phyloP scores from a whole-genome alignment of 2,797 vertebrate species.

The Clarias platycephalus region DNA sequence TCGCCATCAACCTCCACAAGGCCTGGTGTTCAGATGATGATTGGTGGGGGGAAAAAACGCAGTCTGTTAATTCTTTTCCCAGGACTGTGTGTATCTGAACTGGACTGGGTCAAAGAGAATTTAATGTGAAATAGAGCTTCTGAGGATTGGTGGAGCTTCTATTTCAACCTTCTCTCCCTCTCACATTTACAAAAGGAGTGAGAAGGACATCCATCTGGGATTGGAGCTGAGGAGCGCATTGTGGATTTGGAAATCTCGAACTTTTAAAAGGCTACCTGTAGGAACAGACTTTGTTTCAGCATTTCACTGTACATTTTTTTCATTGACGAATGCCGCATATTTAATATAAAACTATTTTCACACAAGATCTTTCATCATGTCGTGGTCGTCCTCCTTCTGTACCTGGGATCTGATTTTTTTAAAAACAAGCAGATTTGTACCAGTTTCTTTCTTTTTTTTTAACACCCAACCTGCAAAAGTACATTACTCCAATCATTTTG shows the following conservation, averaged over 20 bases:
- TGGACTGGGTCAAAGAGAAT: slow-evolving; percentile 44
- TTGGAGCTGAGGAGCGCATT: slow-evolving; percentile 5
- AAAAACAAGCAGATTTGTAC: neutral
- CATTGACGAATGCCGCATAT: neutral
- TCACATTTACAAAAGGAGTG: slow-evolving; percentile 48
- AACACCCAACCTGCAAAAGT: neutral
- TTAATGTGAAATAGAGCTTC: slow-evolving; percentile 48
- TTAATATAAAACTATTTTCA: neutral
- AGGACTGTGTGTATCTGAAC: slow-evolving; percentile 48
- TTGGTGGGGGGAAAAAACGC: neutral
- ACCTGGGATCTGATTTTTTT: neutral
- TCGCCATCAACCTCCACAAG: slow-evolving; percentile 50
- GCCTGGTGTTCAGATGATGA: slow-evolving; percentile 38
- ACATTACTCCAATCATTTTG: slow-evolving; percentile 3
- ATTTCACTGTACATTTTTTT: neutral
- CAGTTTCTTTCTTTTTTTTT: neutral
- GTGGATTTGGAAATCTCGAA: slow-evolving; percentile 24
- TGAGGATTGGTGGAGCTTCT: slow-evolving; percentile 44
- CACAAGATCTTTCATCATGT: neutral
- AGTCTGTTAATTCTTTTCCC: slow-evolving; percentile 45
- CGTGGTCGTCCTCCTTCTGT: neutral
- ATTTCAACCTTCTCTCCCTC: slow-evolving; percentile 48
- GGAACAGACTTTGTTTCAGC: neutral
- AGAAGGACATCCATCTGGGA: slow-evolving; percentile 41
- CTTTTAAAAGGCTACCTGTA: neutral